Evolutionary conservation across 1,140 invertebrate species (phyloP).

Genomic region (Caenorhabditis brenneri): DNA sequence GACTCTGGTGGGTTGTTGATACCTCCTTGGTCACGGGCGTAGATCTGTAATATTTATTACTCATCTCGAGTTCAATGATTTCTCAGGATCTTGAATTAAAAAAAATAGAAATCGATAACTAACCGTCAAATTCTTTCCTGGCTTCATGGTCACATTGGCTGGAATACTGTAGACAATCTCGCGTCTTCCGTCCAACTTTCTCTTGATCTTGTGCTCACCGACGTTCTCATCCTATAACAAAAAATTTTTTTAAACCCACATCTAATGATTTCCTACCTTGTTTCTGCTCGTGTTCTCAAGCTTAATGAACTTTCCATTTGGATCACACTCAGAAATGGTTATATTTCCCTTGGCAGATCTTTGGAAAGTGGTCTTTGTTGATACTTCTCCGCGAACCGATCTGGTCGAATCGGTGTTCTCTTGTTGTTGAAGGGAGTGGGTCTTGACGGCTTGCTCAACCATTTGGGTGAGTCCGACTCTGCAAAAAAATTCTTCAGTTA

Average conservation of each 20-base stretch:
- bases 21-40: constrained; percentile 68
- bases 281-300: constrained; percentile 73
- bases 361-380: constrained; percentile 75
- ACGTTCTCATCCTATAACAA: constrained; percentile 68
- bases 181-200: constrained; percentile 67
- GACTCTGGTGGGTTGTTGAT: constrained; percentile 65
- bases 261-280: constrained; percentile 64
- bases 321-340: constrained; percentile 73
- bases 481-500: constrained; percentile 10
- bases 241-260: too few relatives aligned
- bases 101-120: too few relatives aligned
- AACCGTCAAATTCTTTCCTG: constrained; percentile 62
- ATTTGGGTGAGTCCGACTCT: constrained; percentile 70
- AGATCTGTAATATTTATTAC: constrained; percentile 65
- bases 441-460: constrained; percentile 71
- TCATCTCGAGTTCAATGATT: too few relatives aligned
- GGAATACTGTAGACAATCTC: constrained; percentile 71
- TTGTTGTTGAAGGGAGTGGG: constrained; percentile 70
- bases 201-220: constrained; percentile 67
- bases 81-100: too few relatives aligned
- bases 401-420: constrained; percentile 71
- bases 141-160: constrained; percentile 60
- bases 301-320: constrained; percentile 73
- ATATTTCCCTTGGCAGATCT: constrained; percentile 68
- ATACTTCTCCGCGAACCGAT: constrained; percentile 73